Base-by-base conservation (phyloP, 2,113 vertebrate species). In the Pygoscelis adeliae region DNA sequence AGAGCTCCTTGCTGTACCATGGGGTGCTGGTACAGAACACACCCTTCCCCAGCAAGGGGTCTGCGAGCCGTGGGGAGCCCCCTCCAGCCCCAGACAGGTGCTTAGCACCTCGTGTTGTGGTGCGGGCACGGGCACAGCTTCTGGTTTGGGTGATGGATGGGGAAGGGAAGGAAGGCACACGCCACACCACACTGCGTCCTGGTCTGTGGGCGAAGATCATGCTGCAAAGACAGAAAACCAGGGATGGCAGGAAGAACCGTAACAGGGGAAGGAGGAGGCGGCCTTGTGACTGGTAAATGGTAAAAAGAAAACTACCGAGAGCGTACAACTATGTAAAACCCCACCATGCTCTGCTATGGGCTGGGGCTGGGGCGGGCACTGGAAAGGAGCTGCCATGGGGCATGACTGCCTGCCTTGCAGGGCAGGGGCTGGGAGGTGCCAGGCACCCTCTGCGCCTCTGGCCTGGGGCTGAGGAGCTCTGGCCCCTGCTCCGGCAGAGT, bases 111-210 rank as follows among this genome's bases (percentile, higher is more conserved):
- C 27, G 32, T 3, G 1, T 42, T 3, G 0, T 49, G 40, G 44
- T 66, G 40, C 62, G 0, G 1, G 44, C 36, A 18, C 23, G 38
- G 44, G 36, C 65, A 44, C 21, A 78, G 49, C 73, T 38, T 38
- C 58, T 72, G 50, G 8, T 52, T 59, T 63, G 44, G 62, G 55
- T 42, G 46, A n/a, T 47, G 6, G 38, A 59, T 34, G 58, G n/a
- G 38, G 70, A 76, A 58, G 12, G 42, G 27, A 7, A 58, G 49
- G 56, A 19, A 32, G 16, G 56, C 29, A 52, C 25, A 15, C 1
- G 1, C 40, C 2, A 1, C 23, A 15, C 38, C 32, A 27, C 34
- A 13, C 27, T 3, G 1, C 4, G 5, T 47, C 56, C n/a, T 42
- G 72, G 38, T 62, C 81, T 50, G 53, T 40, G 36, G 8, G 61